Base-by-base conservation (phyloP, 2,113 vertebrate genomes). In the Tupaia chinensis region DNA sequence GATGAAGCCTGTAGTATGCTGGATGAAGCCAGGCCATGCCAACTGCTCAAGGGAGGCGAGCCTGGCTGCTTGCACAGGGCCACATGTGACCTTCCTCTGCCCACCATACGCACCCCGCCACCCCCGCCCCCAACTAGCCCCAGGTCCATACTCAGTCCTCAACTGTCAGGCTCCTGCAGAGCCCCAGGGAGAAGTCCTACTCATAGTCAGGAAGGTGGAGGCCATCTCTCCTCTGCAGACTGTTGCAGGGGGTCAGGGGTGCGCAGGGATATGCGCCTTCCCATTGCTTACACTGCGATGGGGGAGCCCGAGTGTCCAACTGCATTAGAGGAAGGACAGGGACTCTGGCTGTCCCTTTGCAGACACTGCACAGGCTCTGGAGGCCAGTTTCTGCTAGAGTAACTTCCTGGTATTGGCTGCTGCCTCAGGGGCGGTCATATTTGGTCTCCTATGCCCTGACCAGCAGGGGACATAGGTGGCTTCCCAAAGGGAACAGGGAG, bases 161-260 rank as follows among this genome's bases (percentile, higher is more conserved):
- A 44, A 44, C 9, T 2, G 54, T 29, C 20, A 17, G 13, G 5
- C 19, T 20, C 17, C 0, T 0, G 9, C 23, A 9, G 58, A 34
- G 60, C 32, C 22, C 83, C 68, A 27, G 65, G 81, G 65, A 25
- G 23, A 23, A 68, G 34, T 7, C 60, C 65, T 9, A 19, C 65
- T 78, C 56, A 34, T 0, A 0, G 65, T 9, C 20, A 54, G 85
- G 34, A 54, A 54, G 7, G 6, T 63, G 22, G 32, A 5, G 4
- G 0, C 1, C 29, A 22, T 9, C 32, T 7, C 15, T 1, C 0
- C 53, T 11, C 3, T 20, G 17, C 0, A 4, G 79, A 44, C 44
- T 44, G 44, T 44, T 44, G 44, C 44, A 44, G 44, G 44, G 44
- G 44, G 34, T 5, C 5, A 63, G 44, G 60, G 9, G 29, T 10